Base-by-base conservation (phyloP, 2,113 vertebrate genomes). In the Larimichthys polyactis region DNA sequence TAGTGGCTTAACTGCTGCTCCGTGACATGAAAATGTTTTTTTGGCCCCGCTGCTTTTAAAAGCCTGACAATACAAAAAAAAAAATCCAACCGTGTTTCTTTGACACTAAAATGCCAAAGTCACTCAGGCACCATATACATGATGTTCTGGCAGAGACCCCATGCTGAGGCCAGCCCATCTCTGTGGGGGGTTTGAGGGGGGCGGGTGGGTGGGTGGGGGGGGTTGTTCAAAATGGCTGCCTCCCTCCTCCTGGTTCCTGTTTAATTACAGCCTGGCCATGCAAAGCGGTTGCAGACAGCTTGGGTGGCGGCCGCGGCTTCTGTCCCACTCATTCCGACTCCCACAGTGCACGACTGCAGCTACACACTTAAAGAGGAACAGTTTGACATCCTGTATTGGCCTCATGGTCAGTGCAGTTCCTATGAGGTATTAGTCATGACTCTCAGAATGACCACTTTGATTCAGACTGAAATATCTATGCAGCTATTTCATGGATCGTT, bases 221-320 rank as follows among this genome's bases (percentile, higher is more conserved):
- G 51, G 68, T 77, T 85, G 83, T 69, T 86, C 85, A 87, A 89
- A 89, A 83, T 89, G 86, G 89, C 83, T 82, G 84, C 90, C 78
- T 90, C 88, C 86, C 90, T 87, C 90, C 79, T 76, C 87, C 85
- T 80, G 85, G 86, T 90, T 91, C 85, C 82, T 83, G 89, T 86
- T 93, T 95, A 94, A 94, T 95, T 94, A 94, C 86, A 93, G 85
- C 92, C 84, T 75, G 81, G 81, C 77, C 74, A 20, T 79, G 74
- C 78, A 84, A 54, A 72, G 84, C 24, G 85, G 87, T 84, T 73
- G 79, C 89, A 80, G 86, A 81, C 92, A 75, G 89, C 90, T 82
- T 93, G 91, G 90, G 93, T 92, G 94, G 92, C 84, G 89, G 87
- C 82, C 60, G 68, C 62, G 69, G 84, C 86, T 87, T 85, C 77